Evolutionary conservation across 2,797 vertebrate species (phyloP), one percentile per base, ranked within the genome.

Genomic region (Octomys mimax): DNA sequence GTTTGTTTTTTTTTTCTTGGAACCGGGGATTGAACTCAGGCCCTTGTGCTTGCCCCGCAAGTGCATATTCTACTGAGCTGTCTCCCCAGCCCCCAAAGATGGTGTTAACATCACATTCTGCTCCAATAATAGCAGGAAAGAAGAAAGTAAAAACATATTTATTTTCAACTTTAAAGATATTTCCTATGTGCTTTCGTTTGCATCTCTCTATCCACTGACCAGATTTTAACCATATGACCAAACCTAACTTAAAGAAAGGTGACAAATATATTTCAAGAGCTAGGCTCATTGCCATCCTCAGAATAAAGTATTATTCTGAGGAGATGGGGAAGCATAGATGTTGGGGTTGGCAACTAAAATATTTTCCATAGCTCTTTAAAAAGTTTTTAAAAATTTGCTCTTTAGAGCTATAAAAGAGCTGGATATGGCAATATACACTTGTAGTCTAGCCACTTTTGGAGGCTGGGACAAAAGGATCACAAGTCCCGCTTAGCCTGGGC

Each of bases 291-390:
- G 49, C 70, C 70, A 57, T 49, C 8, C 6, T 68, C 14, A 57
- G 64, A 89, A 33, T 89, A 68, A 61, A 84, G 36, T 75, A 82
- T 91, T 78, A 85, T 68, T 94, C 26, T 92, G n/a, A 73, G 49
- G 73, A 82, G 36, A 66, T 57, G 14, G 22, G 39, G 33, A 91
- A 75, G 49, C 70, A 64, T 59, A 64, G 52, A 52, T 70, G 33
- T 36, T 66, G 28, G n/a, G 31, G 3, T 68, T 59, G 90, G 57
- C 19, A 96, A 86, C 36, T 90, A 71, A 89, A 93, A 46, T 62
- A 18, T 87, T 46, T 90, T 61, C 52, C 12, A 87, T 9, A 82
- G 73, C 3, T 2, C 90, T 85, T 78, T 61, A 81, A n/a, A 94
- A 57, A 9, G 62, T 92, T 83, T 64, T 5, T 18, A 33, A 61